Conservation (phyloP, 2,797 vertebrate species). For the Amblyraja radiata region DNA sequence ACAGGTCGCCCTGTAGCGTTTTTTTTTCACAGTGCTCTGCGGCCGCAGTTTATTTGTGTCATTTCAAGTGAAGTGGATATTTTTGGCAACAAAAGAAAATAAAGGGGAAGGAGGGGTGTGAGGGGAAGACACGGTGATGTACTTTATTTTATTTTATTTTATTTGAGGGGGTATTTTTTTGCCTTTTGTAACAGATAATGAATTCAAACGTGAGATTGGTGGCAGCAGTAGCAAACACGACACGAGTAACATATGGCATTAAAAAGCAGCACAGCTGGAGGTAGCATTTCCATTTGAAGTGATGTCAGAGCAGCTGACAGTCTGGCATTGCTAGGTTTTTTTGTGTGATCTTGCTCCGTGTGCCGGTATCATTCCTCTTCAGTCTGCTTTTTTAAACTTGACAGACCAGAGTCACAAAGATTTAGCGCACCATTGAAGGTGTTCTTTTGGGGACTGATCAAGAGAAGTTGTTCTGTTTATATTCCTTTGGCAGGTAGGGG, state of each 20-base stretch:
- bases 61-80: constrained; percentile 36
- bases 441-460: constrained; percentile 12
- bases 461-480: constrained; percentile 30
- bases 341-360: constrained; percentile 38
- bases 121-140: constrained; percentile 43
- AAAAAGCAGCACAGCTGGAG: constrained; percentile 99
- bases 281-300: constrained; percentile 99
- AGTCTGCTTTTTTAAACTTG: constrained; percentile 33
- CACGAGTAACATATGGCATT: constrained; percentile 99
- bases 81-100: constrained; percentile 16
- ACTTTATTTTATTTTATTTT: constrained; percentile 65
- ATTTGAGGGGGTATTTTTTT: background rate
- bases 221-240: constrained; percentile 80
- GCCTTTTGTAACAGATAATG: constrained; percentile 63
- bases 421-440: constrained; percentile 32
- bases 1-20: constrained; percentile 35
- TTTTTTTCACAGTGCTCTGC: constrained; percentile 13
- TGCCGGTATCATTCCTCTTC: constrained; percentile 37
- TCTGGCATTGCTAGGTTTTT: constrained; percentile 73
- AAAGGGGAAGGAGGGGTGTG: constrained; percentile 44
- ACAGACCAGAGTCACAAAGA: constrained; percentile 38
- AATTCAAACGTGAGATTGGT: constrained; percentile 99
- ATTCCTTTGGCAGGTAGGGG: constrained; percentile 30
- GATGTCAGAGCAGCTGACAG: constrained; percentile 99
- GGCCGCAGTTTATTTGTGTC: constrained; percentile 33